These are phyloP conservation scores for Athalia cordata DNA, from an alignment of 2,888 invertebrate species.

Conservation along the genomic window DNA sequence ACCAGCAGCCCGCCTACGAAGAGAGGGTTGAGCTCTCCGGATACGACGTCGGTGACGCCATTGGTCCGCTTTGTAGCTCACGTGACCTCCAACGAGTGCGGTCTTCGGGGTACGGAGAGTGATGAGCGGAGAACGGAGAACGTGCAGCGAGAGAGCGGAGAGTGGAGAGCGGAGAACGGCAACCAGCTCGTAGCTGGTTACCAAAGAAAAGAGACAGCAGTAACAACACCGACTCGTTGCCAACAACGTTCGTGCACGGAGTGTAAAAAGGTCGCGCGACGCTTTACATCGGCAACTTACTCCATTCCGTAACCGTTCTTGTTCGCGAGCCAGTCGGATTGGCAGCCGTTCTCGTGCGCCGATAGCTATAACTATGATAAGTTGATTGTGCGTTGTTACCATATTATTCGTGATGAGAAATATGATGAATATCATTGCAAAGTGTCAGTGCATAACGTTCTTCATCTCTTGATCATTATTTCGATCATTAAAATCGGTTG, in stretches of 20 bases:
- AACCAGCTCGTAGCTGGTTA: constrained; percentile 51
- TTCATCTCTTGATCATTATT: too few relatives aligned
- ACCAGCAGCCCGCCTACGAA: constrained; percentile 73
- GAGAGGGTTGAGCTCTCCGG: constrained; percentile 72
- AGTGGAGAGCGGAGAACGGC: constrained; percentile 44
- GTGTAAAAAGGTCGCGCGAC: constrained; percentile 57
- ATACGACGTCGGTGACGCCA: constrained; percentile 66
- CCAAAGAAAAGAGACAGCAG: constrained; percentile 61
- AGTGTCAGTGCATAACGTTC: too few relatives aligned
- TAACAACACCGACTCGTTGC: constrained; percentile 67
- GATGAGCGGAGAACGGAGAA: constrained; percentile 29
- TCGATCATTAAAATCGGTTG: too few relatives aligned
- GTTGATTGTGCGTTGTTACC: neutral
- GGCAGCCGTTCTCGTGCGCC: constrained; percentile 17
- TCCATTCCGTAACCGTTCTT: constrained; percentile 34
- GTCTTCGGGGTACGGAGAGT: constrained; percentile 35
- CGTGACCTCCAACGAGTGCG: constrained; percentile 59
- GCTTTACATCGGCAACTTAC: constrained; percentile 10
- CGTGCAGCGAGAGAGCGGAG: constrained; percentile 12
- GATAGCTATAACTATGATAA: neutral
- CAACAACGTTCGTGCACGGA: constrained; percentile 59
- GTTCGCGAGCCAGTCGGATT: constrained; percentile 40
- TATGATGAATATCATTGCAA: too few relatives aligned
- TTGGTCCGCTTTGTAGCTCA: constrained; percentile 65
- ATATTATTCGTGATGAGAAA: neutral